Percentiles rank a stretch among this genome's conserved stretches.
Evolutionary conservation across 2,113 vertebrate species (phyloP).

Genomic region (Siniperca knerii): DNA sequence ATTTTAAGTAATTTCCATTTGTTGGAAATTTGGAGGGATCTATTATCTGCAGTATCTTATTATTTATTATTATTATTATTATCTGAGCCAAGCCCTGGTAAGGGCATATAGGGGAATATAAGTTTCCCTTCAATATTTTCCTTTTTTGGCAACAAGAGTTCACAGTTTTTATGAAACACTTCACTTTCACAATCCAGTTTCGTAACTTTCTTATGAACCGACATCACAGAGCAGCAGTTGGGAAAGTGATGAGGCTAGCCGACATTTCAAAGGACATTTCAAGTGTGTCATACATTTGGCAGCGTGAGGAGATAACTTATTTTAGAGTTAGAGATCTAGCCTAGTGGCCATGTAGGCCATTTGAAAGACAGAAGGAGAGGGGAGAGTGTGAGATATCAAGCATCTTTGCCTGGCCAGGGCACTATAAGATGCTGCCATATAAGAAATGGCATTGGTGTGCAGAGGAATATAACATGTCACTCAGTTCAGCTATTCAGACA

Average conservation of each 20-base stretch:
- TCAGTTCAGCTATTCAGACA: background rate
- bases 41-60: no score
- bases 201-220: slow-evolving; percentile 43
- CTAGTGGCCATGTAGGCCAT: slow-evolving; percentile 15
- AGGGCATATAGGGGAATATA: background rate
- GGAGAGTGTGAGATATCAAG: background rate
- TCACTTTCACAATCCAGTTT: slow-evolving; percentile 59
- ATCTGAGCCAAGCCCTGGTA: background rate
- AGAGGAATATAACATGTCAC: background rate
- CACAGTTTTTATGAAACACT: slow-evolving; percentile 19
- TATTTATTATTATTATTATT: no score
- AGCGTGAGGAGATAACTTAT: slow-evolving; percentile 5
- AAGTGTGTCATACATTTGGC: slow-evolving; percentile 43
- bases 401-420: background rate
- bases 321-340: slow-evolving; percentile 11
- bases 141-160: slow-evolving; percentile 3
- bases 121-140: background rate
- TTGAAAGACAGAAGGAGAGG: slow-evolving; percentile 3
- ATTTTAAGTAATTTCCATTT: slow-evolving; percentile 34
- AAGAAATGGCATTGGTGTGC: background rate
- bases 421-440: background rate
- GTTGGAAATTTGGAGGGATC: no score
- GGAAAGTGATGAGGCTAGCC: slow-evolving; percentile 10
- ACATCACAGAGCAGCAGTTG: slow-evolving; percentile 10
- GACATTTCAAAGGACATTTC: slow-evolving; percentile 25